Evolutionary conservation across 2,888 invertebrate genomes (phyloP).

Genomic region (Andrena praecox): DNA sequence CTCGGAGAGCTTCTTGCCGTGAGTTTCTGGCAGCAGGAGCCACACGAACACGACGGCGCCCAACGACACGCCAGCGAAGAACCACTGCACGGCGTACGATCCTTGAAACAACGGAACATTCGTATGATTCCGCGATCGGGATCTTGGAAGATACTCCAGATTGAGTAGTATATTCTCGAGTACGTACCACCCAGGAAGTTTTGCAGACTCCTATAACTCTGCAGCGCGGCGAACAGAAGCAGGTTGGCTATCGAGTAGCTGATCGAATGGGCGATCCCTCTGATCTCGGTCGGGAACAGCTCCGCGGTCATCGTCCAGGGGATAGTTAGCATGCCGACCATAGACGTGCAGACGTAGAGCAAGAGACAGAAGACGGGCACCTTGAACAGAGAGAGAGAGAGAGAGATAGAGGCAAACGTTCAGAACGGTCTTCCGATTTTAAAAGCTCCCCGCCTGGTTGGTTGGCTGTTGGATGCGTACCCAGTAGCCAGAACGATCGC

Average conservation of each 20-base stretch:
- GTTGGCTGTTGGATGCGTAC: slow-evolving; percentile 45
- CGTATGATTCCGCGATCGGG: too few relatives aligned
- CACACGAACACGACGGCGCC: slow-evolving; percentile 84
- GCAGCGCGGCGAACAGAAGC: slow-evolving; percentile 87
- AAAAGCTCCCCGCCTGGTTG: neutral
- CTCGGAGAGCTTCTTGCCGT: slow-evolving; percentile 85
- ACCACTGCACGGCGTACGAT: slow-evolving; percentile 86
- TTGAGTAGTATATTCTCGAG: neutral
- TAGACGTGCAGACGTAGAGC: slow-evolving; percentile 87
- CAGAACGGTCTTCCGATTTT: neutral
- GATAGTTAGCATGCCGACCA: slow-evolving; percentile 87
- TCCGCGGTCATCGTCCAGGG: slow-evolving; percentile 90
- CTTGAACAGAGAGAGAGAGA: slow-evolving; percentile 36
- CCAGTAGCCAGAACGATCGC: slow-evolving; percentile 79
- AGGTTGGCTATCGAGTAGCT: slow-evolving; percentile 87
- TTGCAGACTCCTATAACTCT: slow-evolving; percentile 84
- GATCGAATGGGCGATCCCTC: slow-evolving; percentile 87
- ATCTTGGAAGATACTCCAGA: too few relatives aligned
- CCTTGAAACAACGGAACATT: slow-evolving; percentile 80
- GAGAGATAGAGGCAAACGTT: too few relatives aligned
- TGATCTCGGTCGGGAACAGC: slow-evolving; percentile 87
- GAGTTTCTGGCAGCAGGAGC: slow-evolving; percentile 85
- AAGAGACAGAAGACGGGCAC: slow-evolving; percentile 86
- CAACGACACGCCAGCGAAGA: slow-evolving; percentile 86
- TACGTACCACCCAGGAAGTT: slow-evolving; percentile 78